Evolutionary conservation across 2,113 vertebrate genomes (phyloP).

Genomic region (Gobius niger): DNA sequence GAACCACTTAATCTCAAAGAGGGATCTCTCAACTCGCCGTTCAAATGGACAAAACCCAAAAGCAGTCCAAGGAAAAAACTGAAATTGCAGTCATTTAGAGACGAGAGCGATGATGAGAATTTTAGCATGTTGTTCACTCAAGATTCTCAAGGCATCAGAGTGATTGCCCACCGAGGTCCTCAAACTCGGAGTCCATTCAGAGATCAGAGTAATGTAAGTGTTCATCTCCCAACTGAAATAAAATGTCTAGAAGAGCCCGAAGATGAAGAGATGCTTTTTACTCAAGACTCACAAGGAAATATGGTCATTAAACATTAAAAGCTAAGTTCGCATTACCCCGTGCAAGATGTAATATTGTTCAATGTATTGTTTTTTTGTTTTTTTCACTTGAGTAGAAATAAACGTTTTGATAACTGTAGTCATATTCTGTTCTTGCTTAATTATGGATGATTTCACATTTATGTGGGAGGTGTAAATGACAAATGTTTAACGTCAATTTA

Average conservation of each 20-base stretch:
- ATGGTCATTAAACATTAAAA: constrained; percentile 76
- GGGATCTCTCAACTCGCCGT: not conserved
- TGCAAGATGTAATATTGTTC: not conserved
- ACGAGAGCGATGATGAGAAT: constrained; percentile 43
- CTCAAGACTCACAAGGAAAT: constrained; percentile 80
- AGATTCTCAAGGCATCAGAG: constrained; percentile 75
- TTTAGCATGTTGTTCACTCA: constrained; percentile 72
- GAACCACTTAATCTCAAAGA: constrained; percentile 21
- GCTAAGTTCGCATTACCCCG: not conserved
- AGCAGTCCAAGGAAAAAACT: constrained; percentile 32
- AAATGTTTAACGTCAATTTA: too few species aligned
- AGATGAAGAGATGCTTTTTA: constrained; percentile 71
- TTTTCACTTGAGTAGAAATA: not conserved
- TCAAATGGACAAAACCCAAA: constrained; percentile 29
- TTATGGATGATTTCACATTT: not conserved
- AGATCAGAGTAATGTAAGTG: constrained; percentile 47
- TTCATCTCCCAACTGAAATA: not conserved
- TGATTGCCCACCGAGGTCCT: constrained; percentile 69
- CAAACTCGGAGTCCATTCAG: constrained; percentile 57
- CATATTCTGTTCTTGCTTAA: not conserved
- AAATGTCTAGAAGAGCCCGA: constrained; percentile 35
- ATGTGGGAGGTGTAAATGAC: not conserved
- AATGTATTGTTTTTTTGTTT: not conserved
- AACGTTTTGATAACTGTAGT: not conserved
- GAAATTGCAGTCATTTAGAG: not conserved